Percentiles rank a stretch among this genome's conserved stretches.
These are phyloP conservation scores for Pandemis cinnamomeana DNA, from an alignment of 2,888 invertebrate species.

Conservation along the genomic window DNA sequence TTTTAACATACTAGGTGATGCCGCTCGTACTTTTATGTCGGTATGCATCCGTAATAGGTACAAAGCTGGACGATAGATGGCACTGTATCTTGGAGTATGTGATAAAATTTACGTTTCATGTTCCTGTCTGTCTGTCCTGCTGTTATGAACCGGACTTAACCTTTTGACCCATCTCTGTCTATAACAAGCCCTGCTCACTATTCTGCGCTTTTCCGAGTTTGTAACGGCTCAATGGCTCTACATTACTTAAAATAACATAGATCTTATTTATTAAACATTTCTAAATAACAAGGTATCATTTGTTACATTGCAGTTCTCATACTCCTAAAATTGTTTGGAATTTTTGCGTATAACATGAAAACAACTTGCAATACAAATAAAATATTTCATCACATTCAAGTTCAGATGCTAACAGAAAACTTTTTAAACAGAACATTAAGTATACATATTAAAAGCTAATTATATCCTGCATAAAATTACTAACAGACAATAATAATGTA, in stretches of 20 bases:
- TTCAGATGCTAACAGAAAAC: background rate
- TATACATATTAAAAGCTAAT: too few relatives aligned
- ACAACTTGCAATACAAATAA: slow-evolving; percentile 31
- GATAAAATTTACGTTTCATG: background rate
- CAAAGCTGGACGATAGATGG: slow-evolving; percentile 12
- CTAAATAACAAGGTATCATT: too few relatives aligned
- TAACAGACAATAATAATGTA: too few relatives aligned
- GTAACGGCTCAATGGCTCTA: too few relatives aligned
- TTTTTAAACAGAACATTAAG: too few relatives aligned
- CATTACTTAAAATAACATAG: too few relatives aligned
- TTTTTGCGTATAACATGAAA: background rate
- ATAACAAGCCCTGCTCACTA: too few relatives aligned
- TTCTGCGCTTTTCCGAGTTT: too few relatives aligned
- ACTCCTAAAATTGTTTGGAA: background rate
- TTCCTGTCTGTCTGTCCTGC: background rate
- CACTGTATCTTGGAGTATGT: background rate
- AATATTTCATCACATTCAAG: slow-evolving; percentile 24
- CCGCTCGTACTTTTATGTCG: background rate
- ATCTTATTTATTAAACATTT: too few relatives aligned
- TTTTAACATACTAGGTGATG: background rate
- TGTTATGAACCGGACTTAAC: background rate
- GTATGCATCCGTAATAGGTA: slow-evolving; percentile 13
- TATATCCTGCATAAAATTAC: too few relatives aligned
- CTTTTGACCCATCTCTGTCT: too few relatives aligned
- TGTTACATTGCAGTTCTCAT: background rate